These are phyloP conservation scores for Bos indicus DNA, from an alignment of 2,113 vertebrate genomes.

Conservation along the genomic window DNA sequence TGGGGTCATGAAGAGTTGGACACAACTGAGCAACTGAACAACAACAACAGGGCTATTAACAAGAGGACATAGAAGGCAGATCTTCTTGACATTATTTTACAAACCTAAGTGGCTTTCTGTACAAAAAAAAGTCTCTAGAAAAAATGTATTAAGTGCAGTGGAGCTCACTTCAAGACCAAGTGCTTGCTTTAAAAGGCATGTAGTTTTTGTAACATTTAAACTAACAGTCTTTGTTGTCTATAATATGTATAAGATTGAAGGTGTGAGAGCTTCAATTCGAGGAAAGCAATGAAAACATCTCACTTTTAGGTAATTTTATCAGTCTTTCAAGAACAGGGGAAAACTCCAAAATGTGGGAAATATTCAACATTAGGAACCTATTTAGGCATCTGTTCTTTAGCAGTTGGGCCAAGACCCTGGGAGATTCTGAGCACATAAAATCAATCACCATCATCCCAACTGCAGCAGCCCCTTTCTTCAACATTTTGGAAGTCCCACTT, in stretches of 20 bases:
- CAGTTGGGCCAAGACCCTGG: background rate
- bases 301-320: background rate
- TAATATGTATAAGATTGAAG: background rate
- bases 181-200: conserved; percentile 44
- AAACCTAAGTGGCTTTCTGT: conserved; percentile 49
- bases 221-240: conserved; percentile 15
- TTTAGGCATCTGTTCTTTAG: background rate
- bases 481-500: background rate
- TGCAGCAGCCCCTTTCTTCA: background rate
- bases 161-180: conserved; percentile 39
- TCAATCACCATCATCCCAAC: background rate
- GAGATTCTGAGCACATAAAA: background rate
- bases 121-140: conserved; percentile 65
- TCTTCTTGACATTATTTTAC: conserved; percentile 48
- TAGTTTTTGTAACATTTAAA: conserved; percentile 62
- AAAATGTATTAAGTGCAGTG: conserved; percentile 55
- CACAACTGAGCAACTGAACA: background rate
- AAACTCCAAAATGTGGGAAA: background rate
- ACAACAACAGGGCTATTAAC: conserved; percentile 30
- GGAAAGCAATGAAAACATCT: conserved; percentile 25
- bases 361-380: background rate
- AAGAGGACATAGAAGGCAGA: conserved; percentile 43
- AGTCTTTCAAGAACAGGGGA: background rate
- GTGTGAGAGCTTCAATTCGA: background rate
- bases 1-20: background rate